Evolutionary conservation across 2,888 invertebrate species (phyloP), one percentile per base, ranked within the genome.

Genomic region (Pegoplata infirma): DNA sequence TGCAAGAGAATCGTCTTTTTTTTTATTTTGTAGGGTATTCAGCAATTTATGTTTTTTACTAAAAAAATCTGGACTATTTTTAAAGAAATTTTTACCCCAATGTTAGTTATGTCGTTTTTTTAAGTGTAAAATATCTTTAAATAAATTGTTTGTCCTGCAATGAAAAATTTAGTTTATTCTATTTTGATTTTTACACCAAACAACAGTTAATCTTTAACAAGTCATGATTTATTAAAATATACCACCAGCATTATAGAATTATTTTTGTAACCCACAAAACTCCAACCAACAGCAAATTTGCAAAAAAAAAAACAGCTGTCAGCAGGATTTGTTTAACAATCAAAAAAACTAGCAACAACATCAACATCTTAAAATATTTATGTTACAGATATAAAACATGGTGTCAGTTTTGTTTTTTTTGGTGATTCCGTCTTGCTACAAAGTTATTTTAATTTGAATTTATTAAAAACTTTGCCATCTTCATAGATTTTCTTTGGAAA

Each of bases 401-500:
- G 63, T 68, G 75, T 69, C 75, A 76, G 63, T 56, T 23, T 25
- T 51, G 23, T n/a, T 14, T 51, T 19, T 56, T 10, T 55, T n/a
- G n/a, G 47, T 46, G 44, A 19, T 28, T 21, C 10, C 14, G 16
- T 71, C 12, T 21, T 72, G 10, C 23, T 28, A 16, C 6, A 49
- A 67, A 74, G 46, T 75, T 75, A 68, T 75, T 75, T 75, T 75
- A 76, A 76, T 76, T 69, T 68, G 61, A 75, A 75, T 68, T 61
- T 49, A 68, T 75, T 76, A 76, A 76, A 76, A 76, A 76, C 49
- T 76, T 76, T 69, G 23, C 14, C 25, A 25, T 51, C 14, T 51
- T 21, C 44, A 49, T 25, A 32, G 44, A 23, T 16, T 59, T 17
- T 14, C n/a, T 61, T 40, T 49, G 25, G 44, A 56, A 49, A 56